Conservation (phyloP, 2,888 invertebrate genomes). For the Creontiades dilutus region DNA sequence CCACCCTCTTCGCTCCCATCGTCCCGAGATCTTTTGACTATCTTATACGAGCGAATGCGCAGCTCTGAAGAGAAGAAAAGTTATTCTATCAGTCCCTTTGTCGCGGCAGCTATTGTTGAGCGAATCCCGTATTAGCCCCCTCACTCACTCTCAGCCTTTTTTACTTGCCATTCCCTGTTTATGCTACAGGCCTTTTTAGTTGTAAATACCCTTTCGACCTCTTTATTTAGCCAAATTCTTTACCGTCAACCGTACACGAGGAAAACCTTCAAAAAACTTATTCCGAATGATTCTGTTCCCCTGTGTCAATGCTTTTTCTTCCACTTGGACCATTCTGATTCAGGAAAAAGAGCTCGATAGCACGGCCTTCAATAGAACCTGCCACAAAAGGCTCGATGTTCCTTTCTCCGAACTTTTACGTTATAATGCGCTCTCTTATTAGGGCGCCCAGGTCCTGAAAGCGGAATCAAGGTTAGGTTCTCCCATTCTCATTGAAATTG, state of each 20-base stretch:
- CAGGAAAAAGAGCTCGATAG: constrained; percentile 45
- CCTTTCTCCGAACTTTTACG: constrained; percentile 63
- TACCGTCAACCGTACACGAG: constrained; percentile 30
- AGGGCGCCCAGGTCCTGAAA: constrained; percentile 40
- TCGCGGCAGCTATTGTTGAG: constrained; percentile 74
- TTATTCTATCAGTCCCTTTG: constrained; percentile 75
- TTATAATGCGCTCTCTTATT: constrained; percentile 64
- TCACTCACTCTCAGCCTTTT: constrained; percentile 46
- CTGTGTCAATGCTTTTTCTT: constrained; percentile 22
- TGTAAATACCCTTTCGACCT: constrained; percentile 69
- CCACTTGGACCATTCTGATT: constrained; percentile 45
- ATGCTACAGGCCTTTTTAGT: constrained; percentile 70
- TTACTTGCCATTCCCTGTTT: constrained; percentile 46
- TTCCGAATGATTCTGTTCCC: constrained; percentile 40
- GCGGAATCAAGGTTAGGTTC: constrained; percentile 60
- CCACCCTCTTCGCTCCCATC: neutral
- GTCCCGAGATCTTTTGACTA: constrained; percentile 75
- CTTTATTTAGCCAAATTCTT: constrained; percentile 59
- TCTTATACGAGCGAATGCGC: constrained; percentile 76
- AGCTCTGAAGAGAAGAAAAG: constrained; percentile 75
- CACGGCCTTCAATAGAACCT: constrained; percentile 54
- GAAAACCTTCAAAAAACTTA: constrained; percentile 21
- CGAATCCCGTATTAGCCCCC: constrained; percentile 72
- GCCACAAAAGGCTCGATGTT: constrained; percentile 64
- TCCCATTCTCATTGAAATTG: constrained; percentile 65